Conservation (phyloP, 2,113 vertebrate genomes). For the Solea solea region DNA sequence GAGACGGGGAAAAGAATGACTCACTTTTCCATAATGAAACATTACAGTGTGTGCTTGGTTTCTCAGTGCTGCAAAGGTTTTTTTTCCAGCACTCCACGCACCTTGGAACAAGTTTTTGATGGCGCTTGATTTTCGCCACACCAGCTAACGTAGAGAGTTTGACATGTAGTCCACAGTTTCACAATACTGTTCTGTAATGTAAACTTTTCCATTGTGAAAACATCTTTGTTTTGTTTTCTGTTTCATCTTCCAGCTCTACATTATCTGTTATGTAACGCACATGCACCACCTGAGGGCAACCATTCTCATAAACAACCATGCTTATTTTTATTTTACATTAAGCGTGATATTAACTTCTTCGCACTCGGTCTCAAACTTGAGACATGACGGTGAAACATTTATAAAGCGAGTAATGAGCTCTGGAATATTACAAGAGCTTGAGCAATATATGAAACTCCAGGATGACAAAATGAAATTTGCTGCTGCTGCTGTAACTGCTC, state of each 20-base stretch:
- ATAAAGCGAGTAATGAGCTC: slow-evolving; percentile 45
- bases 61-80: slow-evolving; percentile 10
- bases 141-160: background rate
- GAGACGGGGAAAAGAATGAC: slow-evolving; percentile 11
- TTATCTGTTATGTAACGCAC: slow-evolving; percentile 57
- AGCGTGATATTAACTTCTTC: slow-evolving; percentile 59
- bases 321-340: slow-evolving; percentile 54
- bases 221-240: slow-evolving; percentile 35
- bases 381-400: slow-evolving; percentile 43
- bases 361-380: slow-evolving; percentile 41
- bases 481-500: background rate
- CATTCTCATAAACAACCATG: slow-evolving; percentile 64
- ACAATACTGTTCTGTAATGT: too few species aligned
- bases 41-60: background rate
- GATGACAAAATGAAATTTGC: slow-evolving; percentile 35
- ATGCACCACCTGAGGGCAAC: slow-evolving; percentile 53
- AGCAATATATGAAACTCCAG: slow-evolving; percentile 37
- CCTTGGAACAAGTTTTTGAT: background rate
- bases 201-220: background rate
- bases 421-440: slow-evolving; percentile 25
- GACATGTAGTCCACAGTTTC: too few species aligned
- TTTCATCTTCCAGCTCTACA: slow-evolving; percentile 58
- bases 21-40: slow-evolving; percentile 23
- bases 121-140: background rate
- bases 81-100: slow-evolving; percentile 1